Base-by-base conservation (phyloP, 2,888 invertebrate genomes). In the Xestoiulus laeticollis region DNA sequence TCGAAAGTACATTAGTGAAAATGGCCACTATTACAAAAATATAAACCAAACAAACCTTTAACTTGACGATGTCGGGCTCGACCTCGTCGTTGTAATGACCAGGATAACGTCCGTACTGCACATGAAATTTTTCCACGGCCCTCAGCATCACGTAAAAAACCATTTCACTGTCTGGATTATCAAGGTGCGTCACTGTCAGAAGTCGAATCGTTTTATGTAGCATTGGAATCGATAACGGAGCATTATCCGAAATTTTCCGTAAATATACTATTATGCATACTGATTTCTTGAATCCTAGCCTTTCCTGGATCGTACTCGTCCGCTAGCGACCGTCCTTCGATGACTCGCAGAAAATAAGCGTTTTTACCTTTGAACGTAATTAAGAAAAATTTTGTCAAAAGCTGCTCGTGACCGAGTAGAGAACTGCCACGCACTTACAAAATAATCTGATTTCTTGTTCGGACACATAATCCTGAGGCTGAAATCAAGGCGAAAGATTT, bases 71-170 rank as follows among this genome's bases (percentile, higher is more conserved):
- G 91, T 99, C 99, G 53, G 96, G 95, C 92, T 99, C 98, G 30
- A 97, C 96, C 91, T 96, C 94, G 91, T 95, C 94, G 90, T 94
- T 95, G 92, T 95, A 95, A 91, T 96, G 96, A 8, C 98, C 99
- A 0, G 99, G 98, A 91, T 96, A 96, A 88, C 96, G 94, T 90
- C 96, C 96, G 91, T 96, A 97, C 91, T 98, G 97, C 3, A 95
- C 94, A 89, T 95, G 94, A 92, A 99, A 99, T 90, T 96, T 95
- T 91, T 98, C 98, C 32, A 96, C 95, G n/a, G 98, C 98, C 90
- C 98, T 93, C 48, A 99, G 92, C 89, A 98, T 94, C 14, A 98
- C 95, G 91, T 99, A 98, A 91, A 96, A 96, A 88, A 98, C 95
- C 93, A 97, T 95, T 92, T 97, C 94, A 88, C 96, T 95, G 90